Evolutionary conservation across 2,888 invertebrate species (phyloP), one percentile per base, ranked within the genome.

Genomic region (Sesia bembeciformis): DNA sequence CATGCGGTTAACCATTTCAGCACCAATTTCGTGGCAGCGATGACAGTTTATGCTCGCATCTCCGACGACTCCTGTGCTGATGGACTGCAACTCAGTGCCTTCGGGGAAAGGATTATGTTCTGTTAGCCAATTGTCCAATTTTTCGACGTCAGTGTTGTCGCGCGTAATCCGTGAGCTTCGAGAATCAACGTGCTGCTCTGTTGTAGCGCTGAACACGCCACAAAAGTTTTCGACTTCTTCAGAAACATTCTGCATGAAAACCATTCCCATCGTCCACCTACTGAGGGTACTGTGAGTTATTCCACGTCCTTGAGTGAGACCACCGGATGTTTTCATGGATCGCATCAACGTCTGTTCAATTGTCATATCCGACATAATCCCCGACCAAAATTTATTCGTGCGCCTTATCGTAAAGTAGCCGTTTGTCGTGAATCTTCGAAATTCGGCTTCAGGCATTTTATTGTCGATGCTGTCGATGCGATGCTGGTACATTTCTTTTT

Each of bases 401-500:
- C 67, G 56, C n/a, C n/a, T n/a, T n/a, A n/a, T n/a, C n/a, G n/a
- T n/a, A n/a, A n/a, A n/a, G n/a, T n/a, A n/a, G n/a, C n/a, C 8
- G 43, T 60, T 55, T 77, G 77, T n/a, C n/a, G n/a, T n/a, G n/a
- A n/a, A n/a, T n/a, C n/a, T n/a, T n/a, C n/a, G n/a, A n/a, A n/a
- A n/a, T n/a, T n/a, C n/a, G n/a, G n/a, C n/a, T n/a, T n/a, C n/a
- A n/a, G n/a, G n/a, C n/a, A n/a, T n/a, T n/a, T n/a, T n/a, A n/a
- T n/a, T n/a, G n/a, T n/a, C n/a, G n/a, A n/a, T n/a, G n/a, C n/a
- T n/a, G n/a, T n/a, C n/a, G n/a, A n/a, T 46, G 64, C 62, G 54
- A 77, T 71, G 50, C 69, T 5, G 56, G 70, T 74, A 56, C 72
- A 73, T 69, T 73, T 71, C 55, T 63, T 68, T 67, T 69, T 67